Conservation (phyloP, 30 jellyfish, hydroid and myxozoan species). For the Aurelia coerulea region DNA sequence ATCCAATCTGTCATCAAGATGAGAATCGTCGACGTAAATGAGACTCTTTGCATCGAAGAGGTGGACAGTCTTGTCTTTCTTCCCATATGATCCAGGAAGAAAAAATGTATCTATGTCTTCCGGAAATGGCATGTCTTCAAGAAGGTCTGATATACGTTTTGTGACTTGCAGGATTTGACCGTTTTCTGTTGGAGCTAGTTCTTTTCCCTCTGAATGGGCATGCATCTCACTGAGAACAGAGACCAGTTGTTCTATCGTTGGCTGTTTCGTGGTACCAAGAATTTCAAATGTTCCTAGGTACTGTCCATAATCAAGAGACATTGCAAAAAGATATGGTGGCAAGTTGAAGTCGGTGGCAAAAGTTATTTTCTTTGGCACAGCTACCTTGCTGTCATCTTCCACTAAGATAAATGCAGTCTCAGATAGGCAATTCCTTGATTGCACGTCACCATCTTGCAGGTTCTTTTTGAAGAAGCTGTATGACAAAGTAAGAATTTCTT, state of each 20-base stretch:
- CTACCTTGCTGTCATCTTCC: not conserved
- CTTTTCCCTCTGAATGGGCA: not conserved
- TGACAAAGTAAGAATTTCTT: not conserved
- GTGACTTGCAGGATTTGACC: slow-evolving; percentile 9
- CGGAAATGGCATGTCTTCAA: slow-evolving; percentile 12
- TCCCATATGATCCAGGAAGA: slow-evolving; percentile 63
- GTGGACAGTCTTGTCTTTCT: not conserved
- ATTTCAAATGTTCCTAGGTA: slow-evolving; percentile 29
- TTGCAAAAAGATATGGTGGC: slow-evolving; percentile 60
- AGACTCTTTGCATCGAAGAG: slow-evolving; percentile 42
- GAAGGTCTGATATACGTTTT: not conserved
- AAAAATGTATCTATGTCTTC: not conserved
- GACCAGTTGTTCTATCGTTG: slow-evolving; percentile 25
- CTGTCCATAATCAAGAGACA: slow-evolving; percentile 28
- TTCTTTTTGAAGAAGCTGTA: slow-evolving; percentile 7
- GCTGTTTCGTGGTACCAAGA: slow-evolving; percentile 52
- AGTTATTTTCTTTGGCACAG: slow-evolving; percentile 44
- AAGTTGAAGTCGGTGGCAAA: slow-evolving; percentile 10
- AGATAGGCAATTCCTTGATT: not conserved
- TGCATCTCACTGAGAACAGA: slow-evolving; percentile 30
- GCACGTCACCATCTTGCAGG: not conserved
- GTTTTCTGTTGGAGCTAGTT: slow-evolving; percentile 55
- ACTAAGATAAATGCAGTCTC: slow-evolving; percentile 3
- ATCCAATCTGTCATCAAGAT: slow-evolving; percentile 39
- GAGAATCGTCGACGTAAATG: slow-evolving; percentile 55